A percentile compares a stretch with the other conserved stretches of the same genome.
Evolutionary conservation across 2,113 vertebrate genomes (phyloP).

Genomic region (Phrynosoma blainvillii): DNA sequence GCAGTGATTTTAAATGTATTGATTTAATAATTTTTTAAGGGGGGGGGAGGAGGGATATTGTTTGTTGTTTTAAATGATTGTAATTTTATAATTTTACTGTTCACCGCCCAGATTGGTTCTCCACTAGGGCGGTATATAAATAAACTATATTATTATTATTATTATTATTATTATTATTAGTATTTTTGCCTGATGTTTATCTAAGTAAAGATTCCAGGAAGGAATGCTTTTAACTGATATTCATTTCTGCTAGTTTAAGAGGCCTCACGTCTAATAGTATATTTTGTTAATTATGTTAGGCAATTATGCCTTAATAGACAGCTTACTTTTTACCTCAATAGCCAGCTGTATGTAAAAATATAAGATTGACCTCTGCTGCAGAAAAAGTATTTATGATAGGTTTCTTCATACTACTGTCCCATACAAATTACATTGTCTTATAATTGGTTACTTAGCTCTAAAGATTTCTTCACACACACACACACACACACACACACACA

Average conservation of each 20-base stretch:
- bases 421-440: background rate
- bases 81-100: too few relatives aligned
- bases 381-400: background rate
- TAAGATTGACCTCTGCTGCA: background rate
- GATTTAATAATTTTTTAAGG: too few relatives aligned
- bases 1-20: too few relatives aligned
- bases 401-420: background rate
- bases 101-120: too few relatives aligned
- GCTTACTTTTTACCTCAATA: background rate
- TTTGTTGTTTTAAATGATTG: too few relatives aligned
- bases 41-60: too few relatives aligned
- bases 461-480: background rate
- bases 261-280: background rate
- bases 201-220: background rate
- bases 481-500: background rate
- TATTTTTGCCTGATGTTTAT: conserved; percentile 14
- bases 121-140: too few relatives aligned
- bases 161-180: too few relatives aligned
- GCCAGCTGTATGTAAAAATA: background rate
- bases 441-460: background rate
- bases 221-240: background rate
- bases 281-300: background rate
- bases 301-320: background rate
- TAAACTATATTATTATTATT: too few relatives aligned
- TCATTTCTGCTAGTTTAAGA: background rate